Conservation (phyloP, 2,797 vertebrate species). For the Darevskia nairensis region DNA sequence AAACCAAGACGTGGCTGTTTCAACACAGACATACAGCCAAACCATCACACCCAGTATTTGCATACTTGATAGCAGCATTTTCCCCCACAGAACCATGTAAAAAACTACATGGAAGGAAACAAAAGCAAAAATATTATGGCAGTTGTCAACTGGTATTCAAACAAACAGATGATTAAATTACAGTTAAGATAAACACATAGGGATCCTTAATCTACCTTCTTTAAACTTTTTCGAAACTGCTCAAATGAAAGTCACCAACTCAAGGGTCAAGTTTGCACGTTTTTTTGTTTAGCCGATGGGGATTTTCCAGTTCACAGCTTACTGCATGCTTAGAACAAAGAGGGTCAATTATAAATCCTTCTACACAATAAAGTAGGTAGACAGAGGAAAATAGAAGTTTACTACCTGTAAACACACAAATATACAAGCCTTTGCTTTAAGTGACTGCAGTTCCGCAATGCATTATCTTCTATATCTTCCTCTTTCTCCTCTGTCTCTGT, state of each 20-base stretch:
- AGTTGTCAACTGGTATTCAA: conserved; percentile 75
- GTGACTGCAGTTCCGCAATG: conserved; percentile 72
- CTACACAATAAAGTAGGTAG: conserved; percentile 82
- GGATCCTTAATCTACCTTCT: conserved; percentile 78
- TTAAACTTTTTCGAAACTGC: conserved; percentile 68
- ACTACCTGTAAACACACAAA: conserved; percentile 86
- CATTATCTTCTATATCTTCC: conserved; percentile 93
- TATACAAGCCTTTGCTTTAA: conserved; percentile 80
- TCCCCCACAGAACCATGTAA: conserved; percentile 80
- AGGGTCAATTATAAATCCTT: conserved; percentile 79
- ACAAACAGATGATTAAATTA: conserved; percentile 71
- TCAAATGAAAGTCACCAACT: conserved; percentile 70
- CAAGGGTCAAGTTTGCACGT: conserved; percentile 65
- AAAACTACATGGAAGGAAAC: conserved; percentile 78
- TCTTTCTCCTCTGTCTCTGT: conserved; percentile 91
- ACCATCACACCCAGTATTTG: conserved; percentile 78
- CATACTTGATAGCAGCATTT: conserved; percentile 85
- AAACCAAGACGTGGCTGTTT: conserved; percentile 76
- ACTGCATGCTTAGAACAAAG: conserved; percentile 86
- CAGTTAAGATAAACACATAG: conserved; percentile 77
- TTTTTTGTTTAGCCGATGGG: conserved; percentile 76
- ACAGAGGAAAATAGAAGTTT: conserved; percentile 82
- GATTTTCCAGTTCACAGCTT: conserved; percentile 84
- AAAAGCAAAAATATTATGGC: conserved; percentile 76
- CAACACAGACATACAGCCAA: conserved; percentile 78